A percentile compares a stretch with the other conserved stretches of the same genome.
Evolutionary conservation across 1,140 invertebrate genomes (phyloP).

Genomic region (Aleiodes sp.): DNA sequence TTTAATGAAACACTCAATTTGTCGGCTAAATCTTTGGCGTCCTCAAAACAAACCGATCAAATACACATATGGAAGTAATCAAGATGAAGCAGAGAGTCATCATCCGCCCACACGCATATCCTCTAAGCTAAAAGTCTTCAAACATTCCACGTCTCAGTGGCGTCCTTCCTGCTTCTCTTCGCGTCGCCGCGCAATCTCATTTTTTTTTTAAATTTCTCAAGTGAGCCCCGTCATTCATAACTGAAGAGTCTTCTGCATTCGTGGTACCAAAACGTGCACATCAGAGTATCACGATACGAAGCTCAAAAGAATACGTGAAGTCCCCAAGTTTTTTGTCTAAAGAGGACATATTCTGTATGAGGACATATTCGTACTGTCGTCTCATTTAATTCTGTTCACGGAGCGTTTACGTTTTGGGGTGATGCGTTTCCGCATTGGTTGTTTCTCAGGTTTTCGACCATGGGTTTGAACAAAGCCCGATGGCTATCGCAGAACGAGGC

Average conservation of each 20-base stretch:
- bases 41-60: slow-evolving; percentile 1
- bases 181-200: neutral
- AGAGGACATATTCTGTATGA: neutral
- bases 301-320: neutral
- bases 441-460: slow-evolving; percentile 7
- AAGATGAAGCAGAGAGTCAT: slow-evolving; percentile 30
- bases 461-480: neutral
- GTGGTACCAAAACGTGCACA: slow-evolving; percentile 7
- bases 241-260: neutral
- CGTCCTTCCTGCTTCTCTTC: slow-evolving; percentile 14
- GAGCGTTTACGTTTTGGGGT: slow-evolving; percentile 11
- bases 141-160: slow-evolving; percentile 19
- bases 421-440: slow-evolving; percentile 9
- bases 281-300: neutral
- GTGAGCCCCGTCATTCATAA: slow-evolving; percentile 18
- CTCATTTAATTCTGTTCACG: slow-evolving; percentile 15
- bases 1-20: slow-evolving; percentile 10
- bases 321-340: neutral
- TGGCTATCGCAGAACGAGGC: neutral
- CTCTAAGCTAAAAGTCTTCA: neutral
- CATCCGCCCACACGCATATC: slow-evolving; percentile 8
- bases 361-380: neutral
- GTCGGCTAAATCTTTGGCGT: slow-evolving; percentile 11
- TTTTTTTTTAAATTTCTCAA: neutral
- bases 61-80: slow-evolving; percentile 28